Conservation (phyloP, 2,113 vertebrate genomes). For the Macrotis lagotis region DNA sequence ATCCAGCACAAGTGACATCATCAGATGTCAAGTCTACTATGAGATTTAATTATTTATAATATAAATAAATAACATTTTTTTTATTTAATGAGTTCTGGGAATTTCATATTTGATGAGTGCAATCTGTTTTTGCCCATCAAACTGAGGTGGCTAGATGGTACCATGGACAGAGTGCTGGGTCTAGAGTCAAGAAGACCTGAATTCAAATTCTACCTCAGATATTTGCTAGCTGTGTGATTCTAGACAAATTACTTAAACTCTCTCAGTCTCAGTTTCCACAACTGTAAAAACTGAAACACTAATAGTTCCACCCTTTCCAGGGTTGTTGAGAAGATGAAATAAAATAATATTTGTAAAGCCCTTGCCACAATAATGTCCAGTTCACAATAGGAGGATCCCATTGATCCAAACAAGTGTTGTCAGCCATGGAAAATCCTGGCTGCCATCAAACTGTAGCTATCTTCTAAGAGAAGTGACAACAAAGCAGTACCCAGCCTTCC, state of each 20-base stretch:
- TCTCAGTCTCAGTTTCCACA: neutral
- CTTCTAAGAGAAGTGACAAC: neutral
- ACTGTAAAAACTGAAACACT: neutral
- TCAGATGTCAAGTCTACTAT: slow-evolving; percentile 18
- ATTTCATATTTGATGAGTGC: slow-evolving; percentile 20
- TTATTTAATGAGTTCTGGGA: slow-evolving; percentile 32
- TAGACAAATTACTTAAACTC: too few species aligned
- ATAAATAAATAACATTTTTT: neutral
- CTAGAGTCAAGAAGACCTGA: neutral
- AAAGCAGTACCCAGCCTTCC: slow-evolving; percentile 1
- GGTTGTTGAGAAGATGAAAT: neutral
- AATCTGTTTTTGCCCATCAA: slow-evolving; percentile 14
- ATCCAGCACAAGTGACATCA: neutral
- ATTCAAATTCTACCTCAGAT: neutral
- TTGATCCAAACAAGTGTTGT: neutral
- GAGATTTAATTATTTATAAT: slow-evolving; percentile 9
- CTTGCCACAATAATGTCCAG: too few species aligned
- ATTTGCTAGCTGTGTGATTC: neutral
- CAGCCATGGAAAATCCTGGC: neutral
- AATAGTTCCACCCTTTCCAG: neutral
- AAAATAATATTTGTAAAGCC: neutral
- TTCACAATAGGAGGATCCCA: too few species aligned
- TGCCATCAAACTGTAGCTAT: neutral
- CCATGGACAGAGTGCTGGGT: neutral
- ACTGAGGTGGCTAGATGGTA: slow-evolving; percentile 55